Evolutionary conservation across 2,888 invertebrate genomes (phyloP).

Genomic region (Norana najaformis): DNA sequence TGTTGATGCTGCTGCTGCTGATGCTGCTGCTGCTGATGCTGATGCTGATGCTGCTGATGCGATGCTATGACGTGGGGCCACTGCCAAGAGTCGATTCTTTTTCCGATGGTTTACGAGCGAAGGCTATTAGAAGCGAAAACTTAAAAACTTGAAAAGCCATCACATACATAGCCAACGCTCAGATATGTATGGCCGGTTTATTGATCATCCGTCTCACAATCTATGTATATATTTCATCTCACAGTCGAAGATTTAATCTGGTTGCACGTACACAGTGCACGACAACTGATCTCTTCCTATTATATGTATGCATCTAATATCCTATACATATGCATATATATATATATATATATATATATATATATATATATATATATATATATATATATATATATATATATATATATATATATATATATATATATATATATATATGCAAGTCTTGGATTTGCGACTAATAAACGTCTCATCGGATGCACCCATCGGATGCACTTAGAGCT

Average conservation of each 20-base stretch:
- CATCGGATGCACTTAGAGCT: slow-evolving; percentile 7
- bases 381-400: not conserved
- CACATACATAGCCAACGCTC: not conserved
- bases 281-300: too few species aligned
- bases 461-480: not conserved
- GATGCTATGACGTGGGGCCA: not conserved
- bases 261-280: not conserved
- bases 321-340: too few species aligned
- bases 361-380: too few species aligned
- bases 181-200: not conserved
- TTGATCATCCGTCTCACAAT: not conserved
- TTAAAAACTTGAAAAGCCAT: not conserved
- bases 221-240: not conserved
- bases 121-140: not conserved
- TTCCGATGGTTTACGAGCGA: not conserved
- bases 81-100: not conserved
- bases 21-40: not conserved
- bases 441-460: not conserved
- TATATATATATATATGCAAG: too few species aligned
- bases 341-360: too few species aligned
- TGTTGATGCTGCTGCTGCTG: too few species aligned
- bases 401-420: not conserved
- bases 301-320: too few species aligned
- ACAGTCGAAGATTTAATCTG: not conserved
- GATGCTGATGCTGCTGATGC: not conserved